These are phyloP conservation scores for Podarcis siculus DNA, from an alignment of 2,797 vertebrate species.

Conservation along the genomic window DNA sequence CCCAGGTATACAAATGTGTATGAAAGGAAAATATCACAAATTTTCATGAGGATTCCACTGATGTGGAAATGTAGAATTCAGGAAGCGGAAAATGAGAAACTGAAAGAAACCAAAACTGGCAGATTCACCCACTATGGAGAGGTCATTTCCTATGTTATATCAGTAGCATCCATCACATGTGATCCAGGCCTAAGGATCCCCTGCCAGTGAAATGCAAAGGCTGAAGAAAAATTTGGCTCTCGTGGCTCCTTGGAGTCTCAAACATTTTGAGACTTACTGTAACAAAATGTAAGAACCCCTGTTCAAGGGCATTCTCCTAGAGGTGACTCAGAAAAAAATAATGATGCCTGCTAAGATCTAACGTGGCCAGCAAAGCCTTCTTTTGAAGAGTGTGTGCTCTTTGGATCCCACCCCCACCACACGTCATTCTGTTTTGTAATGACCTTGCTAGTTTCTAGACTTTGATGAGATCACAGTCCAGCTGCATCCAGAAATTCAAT, in stretches of 20 bases:
- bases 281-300: neutral
- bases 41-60: too few species aligned
- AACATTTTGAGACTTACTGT: neutral
- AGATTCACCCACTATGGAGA: neutral
- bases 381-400: neutral
- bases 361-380: neutral
- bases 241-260: neutral
- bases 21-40: too few species aligned
- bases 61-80: too few species aligned
- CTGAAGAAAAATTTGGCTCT: neutral
- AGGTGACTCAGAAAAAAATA: neutral
- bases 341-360: neutral
- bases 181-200: neutral
- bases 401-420: neutral
- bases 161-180: neutral
- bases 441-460: neutral
- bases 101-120: too few species aligned
- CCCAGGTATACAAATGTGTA: too few species aligned
- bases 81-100: too few species aligned
- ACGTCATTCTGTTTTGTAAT: neutral
- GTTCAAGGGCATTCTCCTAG: neutral
- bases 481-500: neutral
- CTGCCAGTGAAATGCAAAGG: neutral
- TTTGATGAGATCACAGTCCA: conserved; percentile 7
- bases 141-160: neutral